Evolutionary conservation across 2,113 vertebrate species (phyloP).

Genomic region (Prinia subflava): DNA sequence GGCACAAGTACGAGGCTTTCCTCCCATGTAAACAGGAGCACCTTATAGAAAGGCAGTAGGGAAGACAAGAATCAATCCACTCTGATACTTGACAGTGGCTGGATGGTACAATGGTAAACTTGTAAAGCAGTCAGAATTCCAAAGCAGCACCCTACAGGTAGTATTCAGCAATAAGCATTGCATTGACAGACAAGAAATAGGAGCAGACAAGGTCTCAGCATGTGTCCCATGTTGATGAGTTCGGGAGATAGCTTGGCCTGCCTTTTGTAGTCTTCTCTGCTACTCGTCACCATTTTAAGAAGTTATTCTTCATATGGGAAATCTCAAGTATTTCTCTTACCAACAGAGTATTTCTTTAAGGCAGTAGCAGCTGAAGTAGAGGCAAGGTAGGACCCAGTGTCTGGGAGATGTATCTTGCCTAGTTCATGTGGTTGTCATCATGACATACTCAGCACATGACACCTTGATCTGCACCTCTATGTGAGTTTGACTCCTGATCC

Average conservation of each 20-base stretch:
- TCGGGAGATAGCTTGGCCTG: not conserved
- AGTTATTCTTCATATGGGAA: not conserved
- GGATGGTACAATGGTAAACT: not conserved
- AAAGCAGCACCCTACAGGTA: not conserved
- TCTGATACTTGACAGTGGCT: not conserved
- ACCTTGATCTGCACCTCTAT: not conserved
- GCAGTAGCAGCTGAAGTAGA: not conserved
- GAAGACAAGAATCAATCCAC: not conserved
- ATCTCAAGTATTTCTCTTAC: not conserved
- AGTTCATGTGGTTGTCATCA: not conserved
- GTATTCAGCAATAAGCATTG: not conserved
- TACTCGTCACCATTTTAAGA: not conserved
- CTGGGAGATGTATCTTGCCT: not conserved
- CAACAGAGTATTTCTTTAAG: not conserved
- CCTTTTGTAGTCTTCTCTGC: not conserved
- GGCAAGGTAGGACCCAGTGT: not conserved
- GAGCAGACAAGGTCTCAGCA: not conserved
- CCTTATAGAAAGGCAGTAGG: not conserved
- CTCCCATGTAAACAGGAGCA: not conserved
- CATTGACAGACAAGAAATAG: not conserved
- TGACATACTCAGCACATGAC: not conserved
- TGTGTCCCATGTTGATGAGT: not conserved
- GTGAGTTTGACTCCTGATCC: not conserved
- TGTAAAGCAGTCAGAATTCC: not conserved
- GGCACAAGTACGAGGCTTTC: not conserved